phyloP scores from a whole-genome alignment of 2,797 vertebrate genomes.

The Coranthus polyacanthus region DNA sequence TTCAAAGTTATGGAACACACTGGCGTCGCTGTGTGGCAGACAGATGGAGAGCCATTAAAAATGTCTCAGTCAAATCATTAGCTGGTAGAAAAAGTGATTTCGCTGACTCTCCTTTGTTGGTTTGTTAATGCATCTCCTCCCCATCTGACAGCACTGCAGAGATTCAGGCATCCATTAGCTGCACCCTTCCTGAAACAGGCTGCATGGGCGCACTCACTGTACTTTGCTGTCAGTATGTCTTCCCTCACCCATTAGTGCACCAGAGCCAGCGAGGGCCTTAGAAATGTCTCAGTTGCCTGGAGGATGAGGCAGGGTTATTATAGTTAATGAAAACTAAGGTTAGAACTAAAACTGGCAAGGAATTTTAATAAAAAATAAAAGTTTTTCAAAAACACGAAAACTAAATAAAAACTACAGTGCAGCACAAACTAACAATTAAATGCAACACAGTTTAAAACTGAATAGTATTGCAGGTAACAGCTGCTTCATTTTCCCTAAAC shows the following conservation, averaged over 20 bases:
- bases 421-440: too few species aligned
- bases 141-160: constrained; percentile 54
- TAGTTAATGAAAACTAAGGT: too few species aligned
- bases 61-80: constrained; percentile 67
- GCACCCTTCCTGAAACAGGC: constrained; percentile 34
- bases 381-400: too few species aligned
- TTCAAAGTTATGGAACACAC: constrained; percentile 57
- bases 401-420: too few species aligned
- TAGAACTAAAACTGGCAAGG: too few species aligned
- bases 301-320: constrained; percentile 29
- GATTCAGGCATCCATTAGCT: constrained; percentile 70
- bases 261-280: constrained; percentile 36
- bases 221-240: constrained; percentile 53
- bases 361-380: too few species aligned
- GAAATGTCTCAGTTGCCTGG: constrained; percentile 45
- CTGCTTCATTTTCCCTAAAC: too few species aligned
- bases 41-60: constrained; percentile 71
- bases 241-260: constrained; percentile 58
- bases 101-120: constrained; percentile 47
- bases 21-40: constrained; percentile 49
- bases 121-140: constrained; percentile 61
- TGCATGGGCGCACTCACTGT: constrained; percentile 47
- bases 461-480: too few species aligned
- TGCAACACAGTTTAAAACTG: too few species aligned
- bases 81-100: constrained; percentile 62